Evolutionary conservation across 2,113 vertebrate species (phyloP).

Genomic region (Hiodon tergisus): DNA sequence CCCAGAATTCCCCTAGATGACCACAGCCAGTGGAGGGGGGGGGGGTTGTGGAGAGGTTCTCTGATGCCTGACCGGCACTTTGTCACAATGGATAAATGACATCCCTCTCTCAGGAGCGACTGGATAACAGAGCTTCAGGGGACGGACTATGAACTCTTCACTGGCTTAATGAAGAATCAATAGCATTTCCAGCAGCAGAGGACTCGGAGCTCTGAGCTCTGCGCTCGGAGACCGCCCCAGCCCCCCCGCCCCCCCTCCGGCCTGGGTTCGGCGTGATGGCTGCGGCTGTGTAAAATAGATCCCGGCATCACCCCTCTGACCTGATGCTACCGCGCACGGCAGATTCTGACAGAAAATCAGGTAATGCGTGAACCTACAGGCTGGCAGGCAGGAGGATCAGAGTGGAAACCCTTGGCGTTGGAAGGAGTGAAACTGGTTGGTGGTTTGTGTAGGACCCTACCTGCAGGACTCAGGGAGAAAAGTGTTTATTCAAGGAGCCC

Average conservation of each 20-base stretch:
- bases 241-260: constrained; percentile 42
- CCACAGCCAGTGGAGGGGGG: too few relatives aligned
- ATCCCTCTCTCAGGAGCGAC: constrained; percentile 48
- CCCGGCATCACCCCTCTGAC: constrained; percentile 43
- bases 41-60: not conserved
- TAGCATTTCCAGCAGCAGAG: constrained; percentile 49
- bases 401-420: too few relatives aligned
- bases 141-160: constrained; percentile 47
- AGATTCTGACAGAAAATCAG: not conserved
- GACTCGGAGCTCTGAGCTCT: constrained; percentile 24
- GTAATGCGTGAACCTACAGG: not conserved
- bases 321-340: constrained; percentile 19
- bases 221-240: constrained; percentile 26
- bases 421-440: too few relatives aligned
- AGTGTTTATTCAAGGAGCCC: too few relatives aligned
- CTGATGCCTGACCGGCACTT: constrained; percentile 36
- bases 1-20: too few relatives aligned
- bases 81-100: constrained; percentile 60
- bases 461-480: too few relatives aligned
- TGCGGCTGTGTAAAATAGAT: constrained; percentile 43
- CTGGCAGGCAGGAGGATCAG: too few relatives aligned
- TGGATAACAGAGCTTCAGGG: constrained; percentile 34
- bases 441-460: too few relatives aligned
- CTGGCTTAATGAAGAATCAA: constrained; percentile 79
- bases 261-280: constrained; percentile 44